Conservation (phyloP, 2,888 invertebrate genomes). For the Brachylomia viminalis region DNA sequence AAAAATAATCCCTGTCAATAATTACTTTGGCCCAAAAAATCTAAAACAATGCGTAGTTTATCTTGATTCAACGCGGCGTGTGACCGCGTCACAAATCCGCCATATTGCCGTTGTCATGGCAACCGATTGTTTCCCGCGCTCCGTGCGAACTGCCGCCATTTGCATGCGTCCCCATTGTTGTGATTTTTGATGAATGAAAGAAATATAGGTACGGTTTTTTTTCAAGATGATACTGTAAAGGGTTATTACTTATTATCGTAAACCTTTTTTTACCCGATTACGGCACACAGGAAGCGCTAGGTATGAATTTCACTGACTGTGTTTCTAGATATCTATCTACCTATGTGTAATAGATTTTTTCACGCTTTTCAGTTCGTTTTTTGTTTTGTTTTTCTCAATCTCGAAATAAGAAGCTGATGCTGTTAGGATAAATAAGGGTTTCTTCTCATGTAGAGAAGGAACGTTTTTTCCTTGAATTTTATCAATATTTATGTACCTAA, state of each 20-base stretch:
- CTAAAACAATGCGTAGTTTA: conserved; percentile 59
- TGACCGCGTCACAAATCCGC: conserved; percentile 70
- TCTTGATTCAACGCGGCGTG: conserved; percentile 68
- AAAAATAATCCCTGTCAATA: conserved; percentile 49
- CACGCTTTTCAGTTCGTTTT: no score
- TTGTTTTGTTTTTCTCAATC: no score
- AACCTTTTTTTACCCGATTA: no score
- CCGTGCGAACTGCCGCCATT: conserved; percentile 70
- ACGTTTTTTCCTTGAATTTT: no score
- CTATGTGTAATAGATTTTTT: no score
- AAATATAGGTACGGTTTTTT: conserved; percentile 44
- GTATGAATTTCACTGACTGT: no score
- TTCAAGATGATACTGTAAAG: conserved; percentile 31
- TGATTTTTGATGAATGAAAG: conserved; percentile 66
- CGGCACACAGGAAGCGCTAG: no score
- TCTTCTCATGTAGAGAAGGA: no score
- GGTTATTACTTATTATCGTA: background rate
- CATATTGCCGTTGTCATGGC: conserved; percentile 75
- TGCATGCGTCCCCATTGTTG: conserved; percentile 63
- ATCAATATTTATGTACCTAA: no score
- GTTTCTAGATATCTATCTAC: no score
- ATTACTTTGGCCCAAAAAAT: conserved; percentile 61
- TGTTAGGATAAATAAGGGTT: no score
- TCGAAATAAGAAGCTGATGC: no score
- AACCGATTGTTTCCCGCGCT: conserved; percentile 73